These are phyloP conservation scores for Oscheius sp. DNA, from an alignment of 2,888 invertebrate genomes.

Conservation along the genomic window DNA sequence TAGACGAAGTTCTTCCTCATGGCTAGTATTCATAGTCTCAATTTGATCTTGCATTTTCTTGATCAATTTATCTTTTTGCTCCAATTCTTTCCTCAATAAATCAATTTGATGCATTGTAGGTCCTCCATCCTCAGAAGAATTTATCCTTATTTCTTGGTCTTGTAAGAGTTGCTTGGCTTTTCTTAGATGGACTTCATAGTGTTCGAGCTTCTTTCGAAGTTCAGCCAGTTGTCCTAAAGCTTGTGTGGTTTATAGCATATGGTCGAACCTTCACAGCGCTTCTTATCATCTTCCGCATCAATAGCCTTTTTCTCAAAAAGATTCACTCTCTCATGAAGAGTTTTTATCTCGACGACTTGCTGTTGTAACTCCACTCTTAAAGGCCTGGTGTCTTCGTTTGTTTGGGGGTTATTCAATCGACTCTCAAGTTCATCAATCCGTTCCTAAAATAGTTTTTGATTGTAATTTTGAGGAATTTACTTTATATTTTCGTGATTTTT, in stretches of 20 bases:
- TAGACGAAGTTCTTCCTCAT: constrained; percentile 53
- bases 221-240: constrained; percentile 3
- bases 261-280: neutral
- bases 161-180: constrained; percentile 24
- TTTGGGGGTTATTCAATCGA: constrained; percentile 7
- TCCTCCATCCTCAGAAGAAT: constrained; percentile 3
- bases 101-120: constrained; percentile 21
- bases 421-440: constrained; percentile 16
- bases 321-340: neutral
- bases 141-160: too few species aligned
- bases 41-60: constrained; percentile 30
- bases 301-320: neutral
- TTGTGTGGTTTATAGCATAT: too few species aligned
- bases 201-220: neutral
- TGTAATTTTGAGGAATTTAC: neutral
- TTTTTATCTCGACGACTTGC: constrained; percentile 2
- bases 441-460: neutral
- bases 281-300: neutral
- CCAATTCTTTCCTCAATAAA: constrained; percentile 2
- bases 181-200: neutral
- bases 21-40: constrained; percentile 28
- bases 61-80: constrained; percentile 19
- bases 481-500: constrained; percentile 5
- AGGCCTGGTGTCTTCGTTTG: neutral
- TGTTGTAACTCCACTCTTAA: constrained; percentile 15